Evolutionary conservation across 2,888 invertebrate species (phyloP).

Genomic region (Diachrysia chrysitis): DNA sequence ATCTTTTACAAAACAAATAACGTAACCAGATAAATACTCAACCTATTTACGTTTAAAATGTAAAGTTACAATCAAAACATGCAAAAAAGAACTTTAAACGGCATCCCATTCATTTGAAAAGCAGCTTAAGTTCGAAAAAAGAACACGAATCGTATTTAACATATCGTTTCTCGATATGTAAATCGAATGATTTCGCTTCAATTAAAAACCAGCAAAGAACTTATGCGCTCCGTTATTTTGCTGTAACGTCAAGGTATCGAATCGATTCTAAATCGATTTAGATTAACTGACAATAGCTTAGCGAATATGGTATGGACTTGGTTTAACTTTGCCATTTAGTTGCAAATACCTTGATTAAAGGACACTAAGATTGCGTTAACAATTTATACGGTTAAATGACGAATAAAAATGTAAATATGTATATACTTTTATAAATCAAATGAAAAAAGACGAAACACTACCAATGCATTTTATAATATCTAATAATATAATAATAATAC

Average conservation of each 20-base stretch:
- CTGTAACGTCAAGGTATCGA: conserved; percentile 47
- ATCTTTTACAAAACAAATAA: not conserved
- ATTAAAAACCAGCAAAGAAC: conserved; percentile 55
- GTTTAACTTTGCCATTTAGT: conserved; percentile 21
- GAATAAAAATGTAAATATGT: too few species aligned
- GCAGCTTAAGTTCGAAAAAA: conserved; percentile 9
- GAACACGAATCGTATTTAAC: conserved; percentile 30
- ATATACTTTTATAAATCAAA: too few species aligned
- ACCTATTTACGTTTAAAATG: not conserved
- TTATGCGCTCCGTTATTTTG: conserved; percentile 43
- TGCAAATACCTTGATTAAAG: not conserved
- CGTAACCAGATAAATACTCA: not conserved
- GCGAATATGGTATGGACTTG: conserved; percentile 19
- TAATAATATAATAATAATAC: too few species aligned
- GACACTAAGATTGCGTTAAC: not conserved
- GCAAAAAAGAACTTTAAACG: conserved; percentile 3
- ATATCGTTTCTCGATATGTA: conserved; percentile 56
- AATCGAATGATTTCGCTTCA: conserved; percentile 53
- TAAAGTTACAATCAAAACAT: conserved; percentile 27
- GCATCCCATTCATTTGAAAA: conserved; percentile 25
- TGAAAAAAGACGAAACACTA: too few species aligned
- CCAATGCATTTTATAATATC: too few species aligned
- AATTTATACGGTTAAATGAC: too few species aligned
- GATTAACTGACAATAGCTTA: conserved; percentile 36
- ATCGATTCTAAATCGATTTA: conserved; percentile 40